Base-by-base conservation (phyloP, 1,140 invertebrate genomes). In the Anoplophora glabripennis region DNA sequence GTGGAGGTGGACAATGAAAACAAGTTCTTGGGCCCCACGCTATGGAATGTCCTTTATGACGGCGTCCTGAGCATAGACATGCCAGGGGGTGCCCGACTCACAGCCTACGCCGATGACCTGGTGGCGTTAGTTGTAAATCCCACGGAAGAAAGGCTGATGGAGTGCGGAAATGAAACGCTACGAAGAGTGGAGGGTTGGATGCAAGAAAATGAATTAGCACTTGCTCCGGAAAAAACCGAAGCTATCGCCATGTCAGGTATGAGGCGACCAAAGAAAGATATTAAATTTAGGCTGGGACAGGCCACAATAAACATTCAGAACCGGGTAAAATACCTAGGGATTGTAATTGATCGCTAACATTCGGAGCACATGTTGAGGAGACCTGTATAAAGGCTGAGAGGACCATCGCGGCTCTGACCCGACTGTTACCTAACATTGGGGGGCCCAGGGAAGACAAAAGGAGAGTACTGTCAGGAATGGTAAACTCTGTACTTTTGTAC, bases 11-110 rank as follows among this genome's bases (percentile, higher is more conserved):
- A 12, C 0, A 53, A 8, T 58, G 65, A 7, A 2, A 8, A 21
- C 18, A 17, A 7, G n/a, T 10, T 15, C 49, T 73, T 0, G 70
- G 72, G 77, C 0, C 72, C 72, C 0, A 59, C 67, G 21, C 53
- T 75, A 1, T 75, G 72, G 72, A 73, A 72, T 21, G 35, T 63
- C 4, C 41, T 56, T 0, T 75, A 73, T 18, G 71, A 75, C 21
- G n/a, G n/a, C 15, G 14, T 47, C 45, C n/a, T 47, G 45, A 17
- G 18, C 7, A 8, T 21, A n/a, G 11, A 47, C 33, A 54, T 28
- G 21, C 21, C 21, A 38, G 4, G 12, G 71, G 1, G 56, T 72
- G 9, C 10, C 35, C 64, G 5, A 5, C 47, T 69, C 1, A 55
- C 68, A 1, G 66, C 61, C 9, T 76, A 67, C 38, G 67, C 71